Evolutionary conservation across 2,797 vertebrate species (phyloP).

Genomic region (Hydrocynus forskahlii): DNA sequence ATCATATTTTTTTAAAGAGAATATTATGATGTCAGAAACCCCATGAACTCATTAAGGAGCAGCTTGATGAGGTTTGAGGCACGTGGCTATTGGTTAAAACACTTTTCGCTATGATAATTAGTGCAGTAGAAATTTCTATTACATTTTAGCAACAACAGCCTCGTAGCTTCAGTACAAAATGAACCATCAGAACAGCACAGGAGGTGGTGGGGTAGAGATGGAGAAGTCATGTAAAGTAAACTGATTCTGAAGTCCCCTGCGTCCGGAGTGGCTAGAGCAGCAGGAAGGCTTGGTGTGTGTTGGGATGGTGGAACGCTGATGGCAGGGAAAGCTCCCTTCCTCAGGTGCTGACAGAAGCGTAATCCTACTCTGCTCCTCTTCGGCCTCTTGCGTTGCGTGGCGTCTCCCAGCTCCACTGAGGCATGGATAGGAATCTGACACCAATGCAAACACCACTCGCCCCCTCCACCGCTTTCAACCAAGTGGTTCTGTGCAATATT

Average conservation of each 20-base stretch:
- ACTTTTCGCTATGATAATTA: neutral
- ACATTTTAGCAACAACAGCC: neutral
- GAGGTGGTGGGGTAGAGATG: slow-evolving; percentile 19
- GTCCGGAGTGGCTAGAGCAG: neutral
- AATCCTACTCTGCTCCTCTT: slow-evolving; percentile 53
- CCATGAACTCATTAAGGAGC: too few species aligned
- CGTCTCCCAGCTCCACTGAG: slow-evolving; percentile 55
- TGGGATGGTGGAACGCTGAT: slow-evolving; percentile 14
- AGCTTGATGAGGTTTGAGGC: neutral
- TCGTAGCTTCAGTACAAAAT: neutral
- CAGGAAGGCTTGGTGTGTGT: slow-evolving; percentile 28
- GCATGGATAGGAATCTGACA: slow-evolving; percentile 48
- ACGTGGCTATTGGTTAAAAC: neutral
- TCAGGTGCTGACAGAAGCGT: slow-evolving; percentile 58
- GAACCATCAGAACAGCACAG: neutral
- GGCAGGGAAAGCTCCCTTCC: slow-evolving; percentile 50
- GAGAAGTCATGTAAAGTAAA: slow-evolving; percentile 22
- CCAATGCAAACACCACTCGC: slow-evolving; percentile 16
- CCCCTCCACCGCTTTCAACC: neutral
- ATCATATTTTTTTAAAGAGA: too few species aligned
- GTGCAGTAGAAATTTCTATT: neutral
- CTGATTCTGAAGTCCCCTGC: slow-evolving; percentile 1
- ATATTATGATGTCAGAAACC: neutral
- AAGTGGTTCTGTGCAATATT: neutral
- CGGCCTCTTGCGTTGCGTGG: slow-evolving; percentile 28